A percentile compares a stretch with the other conserved stretches of the same genome.
phyloP scores from a whole-genome alignment of 2,113 vertebrate genomes.

The Clarias magur region DNA sequence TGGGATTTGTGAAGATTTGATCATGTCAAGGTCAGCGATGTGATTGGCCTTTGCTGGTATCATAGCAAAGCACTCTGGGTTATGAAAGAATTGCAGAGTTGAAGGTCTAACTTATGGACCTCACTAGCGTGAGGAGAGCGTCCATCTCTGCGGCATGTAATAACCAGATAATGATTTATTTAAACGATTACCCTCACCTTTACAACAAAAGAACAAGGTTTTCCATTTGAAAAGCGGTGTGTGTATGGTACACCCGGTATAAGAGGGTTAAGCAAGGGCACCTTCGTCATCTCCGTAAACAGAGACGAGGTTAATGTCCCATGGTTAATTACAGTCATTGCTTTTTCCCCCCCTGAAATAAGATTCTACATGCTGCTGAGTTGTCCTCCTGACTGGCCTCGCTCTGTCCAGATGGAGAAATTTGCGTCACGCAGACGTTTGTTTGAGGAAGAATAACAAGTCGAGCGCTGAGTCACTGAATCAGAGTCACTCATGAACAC shows the following conservation, averaged over 20 bases:
- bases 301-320: conserved; percentile 11
- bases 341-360: not conserved
- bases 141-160: not conserved
- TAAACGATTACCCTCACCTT: not conserved
- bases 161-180: not conserved
- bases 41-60: not conserved
- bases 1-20: not conserved
- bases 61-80: not conserved
- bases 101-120: not conserved
- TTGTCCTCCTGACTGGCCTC: conserved; percentile 12
- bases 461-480: conserved; percentile 31
- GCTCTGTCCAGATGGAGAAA: conserved; percentile 42
- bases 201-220: not conserved
- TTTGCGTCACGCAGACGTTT: conserved; percentile 23
- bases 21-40: not conserved
- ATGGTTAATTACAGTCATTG: not conserved
- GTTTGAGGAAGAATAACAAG: conserved; percentile 35
- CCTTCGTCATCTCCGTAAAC: not conserved
- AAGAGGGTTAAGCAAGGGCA: not conserved
- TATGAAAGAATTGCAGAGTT: not conserved
- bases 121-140: no score
- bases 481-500: not conserved
- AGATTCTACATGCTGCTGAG: not conserved
- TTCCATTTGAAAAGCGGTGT: not conserved
- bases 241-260: not conserved